Evolutionary conservation across 2,888 invertebrate species (phyloP).

Genomic region (Dimorphilus gyrociliatus): DNA sequence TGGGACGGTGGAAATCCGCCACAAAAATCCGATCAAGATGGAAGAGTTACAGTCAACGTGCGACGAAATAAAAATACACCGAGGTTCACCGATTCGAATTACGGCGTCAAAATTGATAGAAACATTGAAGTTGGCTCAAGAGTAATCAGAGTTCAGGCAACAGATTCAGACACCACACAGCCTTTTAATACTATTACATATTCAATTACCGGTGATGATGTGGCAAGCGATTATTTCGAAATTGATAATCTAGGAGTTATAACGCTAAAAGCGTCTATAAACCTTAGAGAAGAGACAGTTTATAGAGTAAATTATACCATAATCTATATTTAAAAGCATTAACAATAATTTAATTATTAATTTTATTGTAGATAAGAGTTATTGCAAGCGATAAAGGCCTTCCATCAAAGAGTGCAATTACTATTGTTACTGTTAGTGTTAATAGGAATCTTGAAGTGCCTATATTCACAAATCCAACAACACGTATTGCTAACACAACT

Average conservation of each 20-base stretch:
- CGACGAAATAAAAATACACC: constrained; percentile 12
- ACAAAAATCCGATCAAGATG: constrained; percentile 6
- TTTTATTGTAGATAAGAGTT: constrained; percentile 17
- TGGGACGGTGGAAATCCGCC: constrained; percentile 17
- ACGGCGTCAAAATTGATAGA: constrained; percentile 7
- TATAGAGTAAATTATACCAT: constrained; percentile 6
- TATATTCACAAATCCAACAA: constrained; percentile 12
- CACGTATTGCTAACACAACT: constrained; percentile 11
- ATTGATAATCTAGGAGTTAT: constrained; percentile 7
- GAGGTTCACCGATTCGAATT: constrained; percentile 7
- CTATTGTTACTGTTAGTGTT: constrained; percentile 16
- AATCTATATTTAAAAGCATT: background rate
- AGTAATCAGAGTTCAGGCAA: constrained; percentile 6
- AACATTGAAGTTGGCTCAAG: constrained; percentile 2
- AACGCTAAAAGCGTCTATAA: background rate
- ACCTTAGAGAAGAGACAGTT: background rate
- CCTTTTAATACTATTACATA: constrained; percentile 13
- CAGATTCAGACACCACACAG: constrained; percentile 6
- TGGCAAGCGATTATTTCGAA: constrained; percentile 10
- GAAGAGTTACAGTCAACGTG: constrained; percentile 9
- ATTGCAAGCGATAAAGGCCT: constrained; percentile 20
- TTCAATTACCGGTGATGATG: constrained; percentile 13
- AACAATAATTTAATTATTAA: background rate
- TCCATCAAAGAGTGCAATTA: constrained; percentile 10
- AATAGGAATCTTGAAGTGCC: constrained; percentile 19